Percentiles rank a stretch among this genome's conserved stretches.
Conservation (phyloP, 2,888 invertebrate genomes). For the Antheraea assamensis region DNA sequence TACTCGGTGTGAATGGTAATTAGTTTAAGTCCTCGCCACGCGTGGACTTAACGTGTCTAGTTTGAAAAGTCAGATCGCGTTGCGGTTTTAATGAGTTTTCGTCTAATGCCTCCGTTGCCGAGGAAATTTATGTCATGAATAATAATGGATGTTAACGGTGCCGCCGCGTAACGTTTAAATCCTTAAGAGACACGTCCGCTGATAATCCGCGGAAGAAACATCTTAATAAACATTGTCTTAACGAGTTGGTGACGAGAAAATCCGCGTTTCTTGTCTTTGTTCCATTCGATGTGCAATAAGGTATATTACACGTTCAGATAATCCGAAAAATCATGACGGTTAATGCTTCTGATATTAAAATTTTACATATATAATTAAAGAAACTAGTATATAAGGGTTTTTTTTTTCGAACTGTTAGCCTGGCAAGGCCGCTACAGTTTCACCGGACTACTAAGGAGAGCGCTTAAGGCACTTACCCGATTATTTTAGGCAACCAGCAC, state of each 20-base stretch:
- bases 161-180: constrained; percentile 67
- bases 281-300: constrained; percentile 10
- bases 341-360: neutral
- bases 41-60: constrained; percentile 81
- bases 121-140: constrained; percentile 81
- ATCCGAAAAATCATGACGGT: neutral
- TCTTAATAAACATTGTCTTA: constrained; percentile 68
- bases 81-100: constrained; percentile 81
- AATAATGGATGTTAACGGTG: constrained; percentile 71
- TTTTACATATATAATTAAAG: neutral
- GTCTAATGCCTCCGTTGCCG: constrained; percentile 75
- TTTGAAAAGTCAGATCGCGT: constrained; percentile 80
- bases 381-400: too few species aligned
- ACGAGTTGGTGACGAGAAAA: constrained; percentile 62
- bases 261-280: constrained; percentile 30
- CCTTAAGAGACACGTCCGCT: constrained; percentile 68
- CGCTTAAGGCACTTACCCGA: too few species aligned
- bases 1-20: constrained; percentile 74
- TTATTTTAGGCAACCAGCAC: too few species aligned
- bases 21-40: constrained; percentile 70
- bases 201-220: constrained; percentile 70
- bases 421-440: too few species aligned
- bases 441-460: too few species aligned
- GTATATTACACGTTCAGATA: neutral
- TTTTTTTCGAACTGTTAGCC: too few species aligned